phyloP scores from a whole-genome alignment of 2,797 vertebrate species.

The Rhinatrema bivittatum region DNA sequence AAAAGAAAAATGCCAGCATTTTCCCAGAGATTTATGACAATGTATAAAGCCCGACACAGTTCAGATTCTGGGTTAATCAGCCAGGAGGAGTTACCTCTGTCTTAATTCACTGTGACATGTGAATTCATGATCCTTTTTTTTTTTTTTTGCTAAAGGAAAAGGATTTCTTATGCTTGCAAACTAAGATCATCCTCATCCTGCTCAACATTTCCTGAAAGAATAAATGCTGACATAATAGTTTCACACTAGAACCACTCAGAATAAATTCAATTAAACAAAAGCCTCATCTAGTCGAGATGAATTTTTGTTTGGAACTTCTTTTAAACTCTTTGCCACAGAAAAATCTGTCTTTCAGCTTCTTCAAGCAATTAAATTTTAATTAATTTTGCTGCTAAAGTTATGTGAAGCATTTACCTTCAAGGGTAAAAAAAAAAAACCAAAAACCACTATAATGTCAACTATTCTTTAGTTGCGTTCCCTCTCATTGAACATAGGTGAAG shows the following conservation, averaged over 20 bases:
- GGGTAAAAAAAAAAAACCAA: no score
- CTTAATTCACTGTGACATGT: slow-evolving; percentile 32
- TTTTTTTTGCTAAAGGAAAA: slow-evolving; percentile 46
- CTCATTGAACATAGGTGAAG: slow-evolving; percentile 20
- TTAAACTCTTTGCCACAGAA: slow-evolving; percentile 14
- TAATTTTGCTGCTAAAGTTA: slow-evolving; percentile 7
- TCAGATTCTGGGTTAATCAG: slow-evolving; percentile 7
- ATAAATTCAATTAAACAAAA: slow-evolving; percentile 17
- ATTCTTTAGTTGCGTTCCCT: slow-evolving; percentile 8
- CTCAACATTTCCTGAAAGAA: not conserved
- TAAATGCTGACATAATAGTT: not conserved
- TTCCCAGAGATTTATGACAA: slow-evolving; percentile 20
- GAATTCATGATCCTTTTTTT: slow-evolving; percentile 38
- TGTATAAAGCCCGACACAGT: slow-evolving; percentile 18
- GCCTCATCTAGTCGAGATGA: slow-evolving; percentile 12
- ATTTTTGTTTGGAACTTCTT: slow-evolving; percentile 12
- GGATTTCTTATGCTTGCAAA: no score
- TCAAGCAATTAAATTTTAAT: slow-evolving; percentile 22
- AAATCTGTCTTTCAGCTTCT: slow-evolving; percentile 13
- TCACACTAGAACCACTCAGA: not conserved
- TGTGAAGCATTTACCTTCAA: slow-evolving; percentile 1
- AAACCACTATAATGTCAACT: slow-evolving; percentile 16
- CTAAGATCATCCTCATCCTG: no score
- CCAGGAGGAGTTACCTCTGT: slow-evolving; percentile 20
- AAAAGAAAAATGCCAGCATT: no score